phyloP scores from a whole-genome alignment of 2,797 vertebrate genomes.

The Neomorphus geoffroyi region DNA sequence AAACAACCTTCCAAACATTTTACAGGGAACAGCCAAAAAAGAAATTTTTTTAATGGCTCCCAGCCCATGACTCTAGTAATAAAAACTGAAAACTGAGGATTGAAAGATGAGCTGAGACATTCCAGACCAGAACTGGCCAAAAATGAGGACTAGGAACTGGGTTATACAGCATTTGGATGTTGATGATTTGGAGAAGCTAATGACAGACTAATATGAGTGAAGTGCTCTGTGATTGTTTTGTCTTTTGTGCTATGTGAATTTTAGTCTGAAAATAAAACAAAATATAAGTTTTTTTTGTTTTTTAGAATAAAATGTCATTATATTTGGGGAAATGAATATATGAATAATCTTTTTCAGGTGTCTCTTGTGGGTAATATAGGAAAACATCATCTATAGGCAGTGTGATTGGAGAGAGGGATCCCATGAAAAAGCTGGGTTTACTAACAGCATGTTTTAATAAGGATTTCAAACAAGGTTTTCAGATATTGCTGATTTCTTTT shows the following conservation, averaged over 20 bases:
- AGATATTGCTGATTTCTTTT: background rate
- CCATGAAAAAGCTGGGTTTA: background rate
- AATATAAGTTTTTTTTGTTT: too few species aligned
- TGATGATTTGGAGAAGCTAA: background rate
- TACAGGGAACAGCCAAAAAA: background rate
- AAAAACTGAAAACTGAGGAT: background rate
- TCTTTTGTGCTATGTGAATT: background rate
- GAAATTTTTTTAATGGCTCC: background rate
- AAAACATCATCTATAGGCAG: background rate
- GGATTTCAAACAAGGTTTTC: background rate
- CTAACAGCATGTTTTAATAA: background rate
- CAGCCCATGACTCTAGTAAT: background rate
- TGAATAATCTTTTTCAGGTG: conserved; percentile 5
- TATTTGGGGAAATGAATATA: background rate
- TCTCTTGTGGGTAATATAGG: background rate
- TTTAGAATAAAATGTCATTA: background rate
- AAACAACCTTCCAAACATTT: background rate
- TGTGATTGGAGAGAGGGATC: background rate
- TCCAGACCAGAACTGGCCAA: background rate
- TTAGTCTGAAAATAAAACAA: background rate
- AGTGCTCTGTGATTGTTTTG: background rate
- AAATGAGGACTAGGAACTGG: background rate
- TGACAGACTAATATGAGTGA: background rate
- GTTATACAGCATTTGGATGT: background rate
- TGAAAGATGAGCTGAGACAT: background rate